phyloP scores from a whole-genome alignment of 2,113 vertebrate genomes.

The Aptenodytes patagonicus region DNA sequence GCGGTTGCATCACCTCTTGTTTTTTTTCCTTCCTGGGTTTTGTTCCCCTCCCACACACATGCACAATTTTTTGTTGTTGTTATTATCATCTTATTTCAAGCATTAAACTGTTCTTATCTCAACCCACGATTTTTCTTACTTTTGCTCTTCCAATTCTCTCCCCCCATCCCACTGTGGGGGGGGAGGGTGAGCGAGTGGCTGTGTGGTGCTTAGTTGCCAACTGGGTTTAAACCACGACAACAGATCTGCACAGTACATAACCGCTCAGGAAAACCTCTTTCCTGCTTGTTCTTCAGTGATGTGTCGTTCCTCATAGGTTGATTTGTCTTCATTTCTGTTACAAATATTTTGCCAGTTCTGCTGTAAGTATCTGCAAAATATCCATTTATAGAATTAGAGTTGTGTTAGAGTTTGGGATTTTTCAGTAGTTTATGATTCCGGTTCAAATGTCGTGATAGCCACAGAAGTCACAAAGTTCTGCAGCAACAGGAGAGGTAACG shows the following conservation, averaged over 20 bases:
- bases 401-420: background rate
- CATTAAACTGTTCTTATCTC: too few species aligned
- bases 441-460: background rate
- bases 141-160: too few species aligned
- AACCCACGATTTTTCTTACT: too few species aligned
- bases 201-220: too few species aligned
- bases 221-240: too few species aligned
- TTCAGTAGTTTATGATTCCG: background rate
- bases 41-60: too few species aligned
- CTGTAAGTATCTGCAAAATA: background rate
- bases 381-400: background rate
- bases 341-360: background rate
- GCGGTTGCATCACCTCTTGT: too few species aligned
- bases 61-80: too few species aligned
- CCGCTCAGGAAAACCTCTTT: background rate
- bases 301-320: background rate
- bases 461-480: background rate
- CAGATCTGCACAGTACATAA: background rate
- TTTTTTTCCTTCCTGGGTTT: too few species aligned
- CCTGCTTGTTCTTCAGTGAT: background rate
- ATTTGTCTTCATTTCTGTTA: background rate
- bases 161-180: too few species aligned
- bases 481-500: background rate
- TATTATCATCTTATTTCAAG: too few species aligned
- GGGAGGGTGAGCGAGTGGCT: too few species aligned